These are phyloP conservation scores for Lasioglossum pauxillum DNA, from an alignment of 2,888 invertebrate species.

Conservation along the genomic window DNA sequence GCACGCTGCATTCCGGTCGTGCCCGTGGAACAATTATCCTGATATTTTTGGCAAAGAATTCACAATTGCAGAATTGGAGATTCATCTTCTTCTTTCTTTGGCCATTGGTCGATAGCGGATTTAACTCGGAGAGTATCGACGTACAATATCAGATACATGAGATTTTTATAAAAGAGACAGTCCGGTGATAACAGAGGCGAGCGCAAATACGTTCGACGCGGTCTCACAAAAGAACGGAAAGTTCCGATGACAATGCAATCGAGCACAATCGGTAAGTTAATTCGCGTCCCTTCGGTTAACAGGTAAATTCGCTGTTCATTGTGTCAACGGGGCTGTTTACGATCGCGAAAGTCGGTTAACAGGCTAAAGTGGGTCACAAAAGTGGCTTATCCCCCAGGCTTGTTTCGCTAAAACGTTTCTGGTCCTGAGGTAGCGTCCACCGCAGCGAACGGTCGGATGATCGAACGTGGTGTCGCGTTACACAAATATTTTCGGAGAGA, in stretches of 20 bases:
- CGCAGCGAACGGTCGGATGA: not conserved
- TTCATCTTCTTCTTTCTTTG: too few relatives aligned
- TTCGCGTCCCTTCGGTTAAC: not conserved
- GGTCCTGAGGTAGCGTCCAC: slow-evolving; percentile 3
- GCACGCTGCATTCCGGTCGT: too few relatives aligned
- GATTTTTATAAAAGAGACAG: not conserved
- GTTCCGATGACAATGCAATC: slow-evolving; percentile 4
- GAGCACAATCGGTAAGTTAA: not conserved
- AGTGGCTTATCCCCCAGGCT: slow-evolving; percentile 1
- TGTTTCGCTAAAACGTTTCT: slow-evolving; percentile 5
- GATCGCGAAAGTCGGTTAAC: not conserved
- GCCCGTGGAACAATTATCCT: not conserved
- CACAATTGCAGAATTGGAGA: not conserved
- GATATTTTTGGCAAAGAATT: too few relatives aligned
- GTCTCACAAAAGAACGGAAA: not conserved
- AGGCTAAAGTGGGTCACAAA: not conserved
- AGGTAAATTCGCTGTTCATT: slow-evolving; percentile 5
- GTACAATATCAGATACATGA: not conserved
- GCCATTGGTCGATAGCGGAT: too few relatives aligned
- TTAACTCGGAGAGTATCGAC: too few relatives aligned
- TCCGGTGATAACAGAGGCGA: not conserved
- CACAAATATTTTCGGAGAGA: slow-evolving; percentile 18
- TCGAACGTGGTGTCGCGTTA: slow-evolving; percentile 1
- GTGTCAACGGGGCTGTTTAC: slow-evolving; percentile 5
- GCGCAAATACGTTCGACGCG: not conserved